These are phyloP conservation scores for Limnodromus scolopaceus DNA, from an alignment of 2,797 vertebrate species.

Conservation along the genomic window DNA sequence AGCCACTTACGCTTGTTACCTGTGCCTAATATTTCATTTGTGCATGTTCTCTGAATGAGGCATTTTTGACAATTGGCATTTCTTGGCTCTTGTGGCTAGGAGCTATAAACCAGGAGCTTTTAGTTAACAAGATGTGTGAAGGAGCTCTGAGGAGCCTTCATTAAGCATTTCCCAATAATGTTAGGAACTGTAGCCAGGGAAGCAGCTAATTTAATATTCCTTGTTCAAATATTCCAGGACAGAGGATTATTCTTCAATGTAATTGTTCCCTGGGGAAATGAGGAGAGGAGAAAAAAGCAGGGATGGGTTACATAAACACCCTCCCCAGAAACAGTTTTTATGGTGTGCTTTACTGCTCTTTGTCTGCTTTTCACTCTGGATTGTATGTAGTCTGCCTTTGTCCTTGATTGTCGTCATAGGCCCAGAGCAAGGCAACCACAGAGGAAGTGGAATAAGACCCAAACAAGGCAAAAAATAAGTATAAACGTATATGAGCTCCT, in stretches of 20 bases:
- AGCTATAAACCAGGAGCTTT: background rate
- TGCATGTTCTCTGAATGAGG: background rate
- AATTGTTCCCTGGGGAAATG: slow-evolving; percentile 1
- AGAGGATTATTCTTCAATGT: background rate
- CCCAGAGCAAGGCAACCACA: slow-evolving; percentile 35
- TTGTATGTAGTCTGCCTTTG: background rate
- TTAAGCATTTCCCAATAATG: slow-evolving; percentile 16
- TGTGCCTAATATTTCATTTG: background rate
- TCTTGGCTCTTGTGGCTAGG: background rate
- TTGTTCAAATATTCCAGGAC: slow-evolving; percentile 9
- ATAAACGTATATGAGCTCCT: background rate
- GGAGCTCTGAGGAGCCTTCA: background rate
- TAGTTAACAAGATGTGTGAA: background rate
- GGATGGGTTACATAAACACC: background rate
- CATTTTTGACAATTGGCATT: background rate
- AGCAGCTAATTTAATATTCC: slow-evolving; percentile 46
- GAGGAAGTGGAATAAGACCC: slow-evolving; percentile 41
- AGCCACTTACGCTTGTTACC: background rate
- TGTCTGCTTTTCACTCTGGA: background rate
- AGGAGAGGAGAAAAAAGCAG: background rate
- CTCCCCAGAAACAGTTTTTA: background rate
- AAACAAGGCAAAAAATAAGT: background rate
- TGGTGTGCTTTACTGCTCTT: background rate
- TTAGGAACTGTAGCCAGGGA: background rate
- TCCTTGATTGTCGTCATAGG: background rate